Percentiles rank a stretch among this genome's conserved stretches.
Conservation (phyloP, 2,888 invertebrate genomes). For the Oxystoma pomonae region DNA sequence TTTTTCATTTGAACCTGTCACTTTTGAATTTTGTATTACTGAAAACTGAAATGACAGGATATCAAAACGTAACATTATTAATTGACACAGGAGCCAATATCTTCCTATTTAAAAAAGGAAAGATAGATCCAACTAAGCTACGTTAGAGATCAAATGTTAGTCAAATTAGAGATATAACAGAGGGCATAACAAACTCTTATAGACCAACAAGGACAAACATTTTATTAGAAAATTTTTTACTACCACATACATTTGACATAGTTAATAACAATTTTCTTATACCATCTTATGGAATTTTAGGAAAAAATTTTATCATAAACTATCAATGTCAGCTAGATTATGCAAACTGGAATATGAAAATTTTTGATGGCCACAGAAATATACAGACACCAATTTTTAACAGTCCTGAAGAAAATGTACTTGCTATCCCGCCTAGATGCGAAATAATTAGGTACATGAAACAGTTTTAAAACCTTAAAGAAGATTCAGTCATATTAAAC, state of each 20-base stretch:
- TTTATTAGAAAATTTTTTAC: not conserved
- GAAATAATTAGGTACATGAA: too few relatives aligned
- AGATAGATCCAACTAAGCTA: too few relatives aligned
- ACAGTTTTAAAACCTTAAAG: too few relatives aligned
- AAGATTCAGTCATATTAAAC: too few relatives aligned
- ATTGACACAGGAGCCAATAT: slow-evolving; percentile 12
- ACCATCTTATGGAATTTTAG: slow-evolving; percentile 11
- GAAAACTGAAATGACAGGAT: slow-evolving; percentile 6
- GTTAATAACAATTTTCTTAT: slow-evolving; percentile 8
- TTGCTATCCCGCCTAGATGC: not conserved
- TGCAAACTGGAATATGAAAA: slow-evolving; percentile 1
- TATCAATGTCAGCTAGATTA: slow-evolving; percentile 7
- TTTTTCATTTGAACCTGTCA: slow-evolving; percentile 3
- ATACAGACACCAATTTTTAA: not conserved
- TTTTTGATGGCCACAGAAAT: not conserved
- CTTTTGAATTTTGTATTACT: slow-evolving; percentile 21
- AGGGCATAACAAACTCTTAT: too few relatives aligned
- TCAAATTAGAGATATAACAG: too few relatives aligned
- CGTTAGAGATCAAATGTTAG: too few relatives aligned
- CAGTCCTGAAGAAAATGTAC: slow-evolving; percentile 6
- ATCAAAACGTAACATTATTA: too few relatives aligned
- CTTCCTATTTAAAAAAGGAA: slow-evolving; percentile 8
- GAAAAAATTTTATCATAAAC: not conserved
- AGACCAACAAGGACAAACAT: slow-evolving; percentile 1
- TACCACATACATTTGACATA: slow-evolving; percentile 9